These are phyloP conservation scores for Eulemur rubriventer DNA, from an alignment of 2,797 vertebrate species.

Conservation along the genomic window DNA sequence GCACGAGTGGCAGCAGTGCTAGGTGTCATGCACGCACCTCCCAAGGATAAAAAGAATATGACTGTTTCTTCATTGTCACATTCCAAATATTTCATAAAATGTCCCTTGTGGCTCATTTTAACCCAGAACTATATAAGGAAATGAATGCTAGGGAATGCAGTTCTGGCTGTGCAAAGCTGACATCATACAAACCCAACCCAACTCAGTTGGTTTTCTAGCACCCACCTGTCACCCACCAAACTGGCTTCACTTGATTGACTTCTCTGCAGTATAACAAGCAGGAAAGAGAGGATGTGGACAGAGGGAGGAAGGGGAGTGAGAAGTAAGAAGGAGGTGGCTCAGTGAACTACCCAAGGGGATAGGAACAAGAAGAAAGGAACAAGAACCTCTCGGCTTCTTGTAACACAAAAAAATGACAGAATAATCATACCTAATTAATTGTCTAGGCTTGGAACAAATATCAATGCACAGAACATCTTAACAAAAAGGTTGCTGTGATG, in stretches of 20 bases:
- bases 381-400: neutral
- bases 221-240: neutral
- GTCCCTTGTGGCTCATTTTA: neutral
- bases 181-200: neutral
- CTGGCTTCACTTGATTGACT: neutral
- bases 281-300: neutral
- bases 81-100: neutral
- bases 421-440: neutral
- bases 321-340: neutral
- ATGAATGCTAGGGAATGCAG: neutral
- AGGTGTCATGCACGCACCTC: too few relatives aligned
- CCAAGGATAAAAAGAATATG: neutral
- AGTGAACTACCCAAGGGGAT: accelerated
- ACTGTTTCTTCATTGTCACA: neutral
- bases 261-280: neutral
- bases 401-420: neutral
- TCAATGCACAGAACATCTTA: neutral
- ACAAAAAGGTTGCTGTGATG: neutral
- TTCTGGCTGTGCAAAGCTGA: neutral
- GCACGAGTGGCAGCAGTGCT: neutral
- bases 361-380: neutral
- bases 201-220: neutral
- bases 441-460: neutral
- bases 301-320: neutral
- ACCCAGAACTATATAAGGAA: neutral